These are phyloP conservation scores for Coluber constrictor DNA, from an alignment of 2,797 vertebrate species.

Conservation along the genomic window DNA sequence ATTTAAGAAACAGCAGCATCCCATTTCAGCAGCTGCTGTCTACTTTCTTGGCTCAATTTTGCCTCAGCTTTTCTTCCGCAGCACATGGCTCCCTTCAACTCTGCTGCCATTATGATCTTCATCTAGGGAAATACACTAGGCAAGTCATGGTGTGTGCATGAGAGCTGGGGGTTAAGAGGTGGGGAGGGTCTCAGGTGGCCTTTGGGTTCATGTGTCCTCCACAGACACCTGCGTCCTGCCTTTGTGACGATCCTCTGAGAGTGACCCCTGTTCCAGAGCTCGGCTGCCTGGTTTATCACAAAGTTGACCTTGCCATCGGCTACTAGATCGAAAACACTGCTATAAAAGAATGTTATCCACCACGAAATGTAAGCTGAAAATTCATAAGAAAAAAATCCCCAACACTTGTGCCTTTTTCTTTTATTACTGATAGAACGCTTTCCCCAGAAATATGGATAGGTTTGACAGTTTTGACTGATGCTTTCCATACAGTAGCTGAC, in stretches of 20 bases:
- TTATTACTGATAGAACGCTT: neutral
- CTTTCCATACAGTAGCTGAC: neutral
- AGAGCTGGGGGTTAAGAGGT: slow-evolving; percentile 33
- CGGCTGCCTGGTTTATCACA: slow-evolving; percentile 11
- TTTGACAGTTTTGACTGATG: neutral
- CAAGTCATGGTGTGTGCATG: neutral
- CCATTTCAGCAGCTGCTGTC: slow-evolving; percentile 38
- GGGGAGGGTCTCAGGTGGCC: slow-evolving; percentile 33
- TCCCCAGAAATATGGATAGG: neutral
- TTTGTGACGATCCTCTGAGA: slow-evolving; percentile 25
- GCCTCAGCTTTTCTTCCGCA: slow-evolving; percentile 23
- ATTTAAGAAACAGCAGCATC: slow-evolving; percentile 21
- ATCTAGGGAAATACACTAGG: neutral
- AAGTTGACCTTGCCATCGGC: slow-evolving; percentile 15
- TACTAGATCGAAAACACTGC: slow-evolving; percentile 13
- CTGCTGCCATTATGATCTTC: slow-evolving; percentile 15
- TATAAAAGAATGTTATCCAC: neutral
- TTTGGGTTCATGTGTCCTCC: slow-evolving; percentile 23
- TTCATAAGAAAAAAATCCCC: neutral
- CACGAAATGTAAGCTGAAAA: slow-evolving; percentile 19
- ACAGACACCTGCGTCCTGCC: slow-evolving; percentile 40
- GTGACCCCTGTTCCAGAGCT: slow-evolving; percentile 15
- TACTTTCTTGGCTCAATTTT: slow-evolving; percentile 41
- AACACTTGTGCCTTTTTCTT: neutral
- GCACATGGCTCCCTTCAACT: slow-evolving; percentile 45